Evolutionary conservation across 1,140 invertebrate species (phyloP).

Genomic region (Macrobrachium rosenbergii): DNA sequence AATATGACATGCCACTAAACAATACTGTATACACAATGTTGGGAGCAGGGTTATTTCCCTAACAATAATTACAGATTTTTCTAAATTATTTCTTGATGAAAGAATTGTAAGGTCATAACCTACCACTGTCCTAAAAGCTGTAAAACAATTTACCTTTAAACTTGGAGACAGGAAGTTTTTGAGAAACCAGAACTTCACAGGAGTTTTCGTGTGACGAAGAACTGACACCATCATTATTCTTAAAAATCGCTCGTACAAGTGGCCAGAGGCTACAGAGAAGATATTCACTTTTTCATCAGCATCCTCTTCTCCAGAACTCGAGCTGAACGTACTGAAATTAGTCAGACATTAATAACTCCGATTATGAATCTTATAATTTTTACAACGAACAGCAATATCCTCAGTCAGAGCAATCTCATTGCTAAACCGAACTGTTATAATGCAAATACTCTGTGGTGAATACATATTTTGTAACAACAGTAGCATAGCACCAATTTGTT

Average conservation of each 20-base stretch:
- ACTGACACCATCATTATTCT: conserved; percentile 99
- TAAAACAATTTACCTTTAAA: conserved; percentile 80
- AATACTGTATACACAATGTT: no score
- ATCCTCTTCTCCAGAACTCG: conserved; percentile 72
- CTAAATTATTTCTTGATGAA: no score
- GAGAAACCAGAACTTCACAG: conserved; percentile 99
- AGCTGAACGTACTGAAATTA: conserved; percentile 75
- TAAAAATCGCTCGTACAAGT: conserved; percentile 97
- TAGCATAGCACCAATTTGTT: no score
- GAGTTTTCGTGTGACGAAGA: conserved; percentile 94
- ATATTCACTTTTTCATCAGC: conserved; percentile 94
- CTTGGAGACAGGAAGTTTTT: conserved; percentile 99
- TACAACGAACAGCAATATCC: no score
- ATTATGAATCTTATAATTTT: no score
- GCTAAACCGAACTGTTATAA: neutral
- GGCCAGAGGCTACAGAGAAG: conserved; percentile 98
- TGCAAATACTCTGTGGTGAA: neutral
- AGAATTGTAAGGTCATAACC: no score
- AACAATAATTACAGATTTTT: neutral
- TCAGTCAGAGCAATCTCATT: neutral
- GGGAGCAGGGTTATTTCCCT: neutral
- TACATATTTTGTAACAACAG: no score
- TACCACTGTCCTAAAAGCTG: no score
- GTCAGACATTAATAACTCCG: conserved; percentile 28
- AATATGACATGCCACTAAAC: no score